Percentiles rank a stretch among this genome's conserved stretches.
Conservation (phyloP, 2,888 invertebrate genomes). For the Nephrotoma flavescens region DNA sequence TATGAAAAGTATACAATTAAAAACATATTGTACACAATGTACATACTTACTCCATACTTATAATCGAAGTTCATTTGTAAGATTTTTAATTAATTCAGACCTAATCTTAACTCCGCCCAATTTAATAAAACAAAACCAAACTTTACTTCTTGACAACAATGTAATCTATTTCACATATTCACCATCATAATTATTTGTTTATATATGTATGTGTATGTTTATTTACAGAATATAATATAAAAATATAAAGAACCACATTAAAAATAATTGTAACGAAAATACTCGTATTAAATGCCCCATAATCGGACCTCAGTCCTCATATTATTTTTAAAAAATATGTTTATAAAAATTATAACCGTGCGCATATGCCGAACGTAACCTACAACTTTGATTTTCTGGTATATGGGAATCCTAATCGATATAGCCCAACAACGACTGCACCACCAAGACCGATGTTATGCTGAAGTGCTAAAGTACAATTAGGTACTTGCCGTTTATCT, state of each 20-base stretch:
- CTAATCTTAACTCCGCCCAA: background rate
- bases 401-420: conserved; percentile 68
- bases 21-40: no score
- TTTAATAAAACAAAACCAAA: background rate
- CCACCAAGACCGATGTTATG: conserved; percentile 96
- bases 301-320: background rate
- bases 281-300: background rate
- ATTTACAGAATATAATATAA: background rate
- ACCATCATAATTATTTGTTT: background rate
- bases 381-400: conserved; percentile 45
- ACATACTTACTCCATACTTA: no score
- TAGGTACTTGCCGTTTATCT: conserved; percentile 49
- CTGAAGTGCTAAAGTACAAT: conserved; percentile 75
- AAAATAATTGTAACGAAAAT: background rate
- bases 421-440: conserved; percentile 83
- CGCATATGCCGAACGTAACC: conserved; percentile 46
- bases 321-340: no score
- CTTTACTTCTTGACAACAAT: background rate
- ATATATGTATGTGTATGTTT: background rate
- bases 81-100: no score
- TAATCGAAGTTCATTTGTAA: no score
- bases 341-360: no score
- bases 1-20: no score
- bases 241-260: background rate
- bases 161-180: background rate